These are phyloP conservation scores for Protobothrops flavoviridis DNA, from an alignment of 2,113 vertebrate species.

Conservation along the genomic window DNA sequence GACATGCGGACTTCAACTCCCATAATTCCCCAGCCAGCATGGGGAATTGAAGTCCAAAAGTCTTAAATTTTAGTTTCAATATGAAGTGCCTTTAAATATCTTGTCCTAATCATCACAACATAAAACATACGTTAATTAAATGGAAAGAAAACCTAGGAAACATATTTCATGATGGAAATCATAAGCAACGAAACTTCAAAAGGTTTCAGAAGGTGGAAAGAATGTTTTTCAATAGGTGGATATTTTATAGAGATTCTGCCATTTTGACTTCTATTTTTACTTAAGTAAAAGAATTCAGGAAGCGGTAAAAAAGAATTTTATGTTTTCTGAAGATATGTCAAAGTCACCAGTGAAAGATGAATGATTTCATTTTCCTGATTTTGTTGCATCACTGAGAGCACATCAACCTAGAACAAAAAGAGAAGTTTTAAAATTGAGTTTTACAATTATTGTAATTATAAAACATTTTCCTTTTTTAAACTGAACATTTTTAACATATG, in stretches of 20 bases:
- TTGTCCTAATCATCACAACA: neutral
- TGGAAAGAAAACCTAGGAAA: neutral
- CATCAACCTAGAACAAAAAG: neutral
- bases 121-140: neutral
- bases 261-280: too few species aligned
- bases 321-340: neutral
- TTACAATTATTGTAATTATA: neutral
- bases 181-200: neutral
- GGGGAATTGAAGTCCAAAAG: neutral
- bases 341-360: neutral
- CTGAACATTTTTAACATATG: neutral
- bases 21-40: neutral
- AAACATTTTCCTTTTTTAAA: neutral
- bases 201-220: neutral
- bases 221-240: neutral
- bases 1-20: neutral
- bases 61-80: neutral
- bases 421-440: neutral
- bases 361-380: neutral
- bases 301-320: neutral
- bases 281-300: neutral
- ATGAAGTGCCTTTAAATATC: neutral
- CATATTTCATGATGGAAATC: neutral
- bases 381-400: neutral
- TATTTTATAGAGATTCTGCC: neutral